These are phyloP conservation scores for Oscheius onirici DNA, from an alignment of 2,888 invertebrate species.

Conservation along the genomic window DNA sequence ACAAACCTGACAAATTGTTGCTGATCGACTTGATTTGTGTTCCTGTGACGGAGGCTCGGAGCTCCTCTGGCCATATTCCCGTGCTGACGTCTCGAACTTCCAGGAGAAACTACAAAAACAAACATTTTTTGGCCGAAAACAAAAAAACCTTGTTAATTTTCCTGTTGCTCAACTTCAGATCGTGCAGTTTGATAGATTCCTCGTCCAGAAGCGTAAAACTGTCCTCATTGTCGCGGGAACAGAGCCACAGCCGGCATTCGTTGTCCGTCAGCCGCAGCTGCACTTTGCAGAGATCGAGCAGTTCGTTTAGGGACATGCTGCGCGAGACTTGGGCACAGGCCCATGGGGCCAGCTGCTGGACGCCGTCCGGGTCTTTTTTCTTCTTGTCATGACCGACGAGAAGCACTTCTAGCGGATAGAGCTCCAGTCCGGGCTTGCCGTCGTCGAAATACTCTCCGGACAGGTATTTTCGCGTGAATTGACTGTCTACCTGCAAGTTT, in stretches of 20 bases:
- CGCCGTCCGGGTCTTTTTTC: slow-evolving; percentile 35
- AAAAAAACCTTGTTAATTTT: slow-evolving; percentile 43
- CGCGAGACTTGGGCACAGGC: slow-evolving; percentile 58
- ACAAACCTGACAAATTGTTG: slow-evolving; percentile 14
- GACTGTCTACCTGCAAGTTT: slow-evolving; percentile 30
- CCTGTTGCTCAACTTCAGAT: slow-evolving; percentile 36
- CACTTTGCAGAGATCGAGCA: slow-evolving; percentile 42
- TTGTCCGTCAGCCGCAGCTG: slow-evolving; percentile 41
- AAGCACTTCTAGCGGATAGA: slow-evolving; percentile 51
- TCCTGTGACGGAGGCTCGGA: slow-evolving; percentile 72
- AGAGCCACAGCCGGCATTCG: slow-evolving; percentile 43
- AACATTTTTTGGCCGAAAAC: slow-evolving; percentile 1
- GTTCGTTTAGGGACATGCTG: slow-evolving; percentile 45
- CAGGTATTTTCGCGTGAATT: slow-evolving; percentile 40
- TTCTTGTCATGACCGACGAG: slow-evolving; percentile 51
- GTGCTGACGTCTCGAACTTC: slow-evolving; percentile 83
- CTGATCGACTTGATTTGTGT: slow-evolving; percentile 46
- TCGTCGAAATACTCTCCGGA: slow-evolving; percentile 46
- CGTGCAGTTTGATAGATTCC: slow-evolving; percentile 41
- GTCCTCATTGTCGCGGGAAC: slow-evolving; percentile 37
- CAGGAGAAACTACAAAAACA: slow-evolving; percentile 68
- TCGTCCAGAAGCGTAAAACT: slow-evolving; percentile 47
- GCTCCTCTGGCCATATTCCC: slow-evolving; percentile 89
- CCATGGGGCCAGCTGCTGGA: slow-evolving; percentile 42
- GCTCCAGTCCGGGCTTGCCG: slow-evolving; percentile 39